Evolutionary conservation across 2,888 invertebrate species (phyloP).

Genomic region (Agrochola litura): DNA sequence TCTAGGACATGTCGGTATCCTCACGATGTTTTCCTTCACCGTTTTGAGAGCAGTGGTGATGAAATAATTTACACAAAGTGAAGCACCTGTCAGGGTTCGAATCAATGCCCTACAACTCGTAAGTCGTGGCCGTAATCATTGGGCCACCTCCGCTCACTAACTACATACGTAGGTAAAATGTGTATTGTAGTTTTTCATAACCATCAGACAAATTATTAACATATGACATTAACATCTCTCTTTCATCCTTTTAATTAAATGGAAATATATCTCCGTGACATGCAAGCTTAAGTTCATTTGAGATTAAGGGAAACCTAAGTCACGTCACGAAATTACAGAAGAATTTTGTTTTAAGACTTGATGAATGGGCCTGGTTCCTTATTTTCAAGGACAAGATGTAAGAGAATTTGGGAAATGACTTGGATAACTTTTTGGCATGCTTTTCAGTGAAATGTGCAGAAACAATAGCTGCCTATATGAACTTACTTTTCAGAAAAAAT

Average conservation of each 20-base stretch:
- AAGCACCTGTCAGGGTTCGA: too few species aligned
- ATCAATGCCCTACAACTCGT: too few species aligned
- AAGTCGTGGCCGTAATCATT: too few species aligned
- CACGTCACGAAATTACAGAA: constrained; percentile 44
- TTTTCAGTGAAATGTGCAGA: not conserved
- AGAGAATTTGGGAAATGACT: constrained; percentile 31
- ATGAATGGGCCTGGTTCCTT: constrained; percentile 1
- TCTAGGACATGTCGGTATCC: too few species aligned
- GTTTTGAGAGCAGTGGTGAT: too few species aligned
- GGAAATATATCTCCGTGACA: constrained; percentile 42
- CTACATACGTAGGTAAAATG: too few species aligned
- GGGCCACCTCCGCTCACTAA: too few species aligned
- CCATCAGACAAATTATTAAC: constrained; percentile 10
- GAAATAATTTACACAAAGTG: too few species aligned
- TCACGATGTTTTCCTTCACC: too few species aligned
- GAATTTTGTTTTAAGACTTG: constrained; percentile 14
- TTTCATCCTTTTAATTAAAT: constrained; percentile 52
- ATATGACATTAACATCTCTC: constrained; percentile 1
- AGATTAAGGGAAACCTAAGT: constrained; percentile 14
- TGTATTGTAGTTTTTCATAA: constrained; percentile 25
- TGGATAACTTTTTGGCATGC: not conserved
- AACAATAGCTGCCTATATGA: not conserved
- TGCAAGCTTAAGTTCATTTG: constrained; percentile 27
- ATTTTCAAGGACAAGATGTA: constrained; percentile 18
- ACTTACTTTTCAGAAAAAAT: not conserved